Conservation (phyloP, 2,888 invertebrate genomes). For the Drosophila cognata region DNA sequence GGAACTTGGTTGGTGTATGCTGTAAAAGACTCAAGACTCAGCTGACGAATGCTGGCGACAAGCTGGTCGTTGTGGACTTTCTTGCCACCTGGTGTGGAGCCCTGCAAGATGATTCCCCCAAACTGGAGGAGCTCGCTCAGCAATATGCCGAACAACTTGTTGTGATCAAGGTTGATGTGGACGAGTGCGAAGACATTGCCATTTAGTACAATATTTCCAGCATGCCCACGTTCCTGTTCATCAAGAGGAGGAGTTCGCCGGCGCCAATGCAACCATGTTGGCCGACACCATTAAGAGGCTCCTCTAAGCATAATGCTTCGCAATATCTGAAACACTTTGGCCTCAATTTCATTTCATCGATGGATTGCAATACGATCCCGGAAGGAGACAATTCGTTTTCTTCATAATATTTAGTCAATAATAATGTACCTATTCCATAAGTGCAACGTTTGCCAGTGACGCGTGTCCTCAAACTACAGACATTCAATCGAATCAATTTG, state of each 20-base stretch:
- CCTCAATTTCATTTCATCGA: constrained; percentile 32
- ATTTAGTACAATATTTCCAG: constrained; percentile 91
- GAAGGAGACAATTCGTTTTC: constrained; percentile 50
- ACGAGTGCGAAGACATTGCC: constrained; percentile 93
- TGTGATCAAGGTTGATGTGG: constrained; percentile 92
- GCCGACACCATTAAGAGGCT: constrained; percentile 87
- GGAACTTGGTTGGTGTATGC: constrained; percentile 19
- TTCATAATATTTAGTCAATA: constrained; percentile 63
- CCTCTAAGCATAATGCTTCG: constrained; percentile 50
- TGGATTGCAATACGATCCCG: constrained; percentile 26
- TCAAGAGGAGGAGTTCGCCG: constrained; percentile 92
- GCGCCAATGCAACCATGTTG: constrained; percentile 91
- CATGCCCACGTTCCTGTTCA: constrained; percentile 96
- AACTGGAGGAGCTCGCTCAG: constrained; percentile 89
- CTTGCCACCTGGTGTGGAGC: constrained; percentile 96
- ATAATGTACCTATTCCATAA: constrained; percentile 54
- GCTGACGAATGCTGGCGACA: constrained; percentile 90
- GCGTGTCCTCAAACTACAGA: constrained; percentile 3
- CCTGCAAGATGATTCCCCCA: constrained; percentile 94
- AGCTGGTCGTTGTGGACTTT: constrained; percentile 95
- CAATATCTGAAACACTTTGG: constrained; percentile 12
- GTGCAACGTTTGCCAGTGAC: constrained; percentile 54
- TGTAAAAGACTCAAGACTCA: constrained; percentile 86
- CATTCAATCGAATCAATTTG: constrained; percentile 15
- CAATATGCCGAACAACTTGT: constrained; percentile 87